Base-by-base conservation (phyloP, 53 echinoderm and acorn worm species). In the Hippasteria phrygiana region DNA sequence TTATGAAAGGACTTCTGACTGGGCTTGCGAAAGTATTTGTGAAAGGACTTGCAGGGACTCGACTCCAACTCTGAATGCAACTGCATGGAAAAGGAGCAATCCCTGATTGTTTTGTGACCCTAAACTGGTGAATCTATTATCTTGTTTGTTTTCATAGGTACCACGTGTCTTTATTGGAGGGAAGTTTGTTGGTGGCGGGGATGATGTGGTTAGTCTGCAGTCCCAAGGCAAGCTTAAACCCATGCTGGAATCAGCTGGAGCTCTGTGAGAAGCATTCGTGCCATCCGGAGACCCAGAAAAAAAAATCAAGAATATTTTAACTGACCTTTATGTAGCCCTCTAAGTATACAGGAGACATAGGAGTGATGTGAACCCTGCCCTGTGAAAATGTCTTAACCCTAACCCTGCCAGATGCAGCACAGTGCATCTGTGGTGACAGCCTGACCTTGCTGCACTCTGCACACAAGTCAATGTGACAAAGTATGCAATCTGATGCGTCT, bases 91-190 rank as follows among this genome's bases (percentile, higher is more conserved):
- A 51, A 51, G 2, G 20, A 14, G 2, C 51, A 59, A 59, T 22
- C 1, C 22, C 26, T 24, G 26, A 9, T 59, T 14, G 26, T 18
- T 59, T 51, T 17, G n/a, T 59, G 59, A 22, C 26, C 20, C 6
- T 59, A n/a, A n/a, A 3, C 1, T 0, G 59, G 3, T 14, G 59
- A 59, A 45, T 8, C 24, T 43, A 42, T 55, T 26, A 5, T 34
- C 59, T 47, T 47, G 4, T 64, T 71, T 85, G 17, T 37, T 4
- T 56, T 35, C 20, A 24, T 69, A 96, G 96, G 96, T 96, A 13
- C 96, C 96, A 13, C 92, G 96, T 85, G 96, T 96, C 78, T 96
- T 96, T 76, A 96, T 96, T 32, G 90, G 90, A 40, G 92, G 92
- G 13, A 94, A 94, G 73, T 96, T 90, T 59, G 88, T 96, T 12